Percentiles rank a stretch among this genome's conserved stretches.
phyloP scores from a whole-genome alignment of 2,797 vertebrate species.

The Crenuchus spilurus region DNA sequence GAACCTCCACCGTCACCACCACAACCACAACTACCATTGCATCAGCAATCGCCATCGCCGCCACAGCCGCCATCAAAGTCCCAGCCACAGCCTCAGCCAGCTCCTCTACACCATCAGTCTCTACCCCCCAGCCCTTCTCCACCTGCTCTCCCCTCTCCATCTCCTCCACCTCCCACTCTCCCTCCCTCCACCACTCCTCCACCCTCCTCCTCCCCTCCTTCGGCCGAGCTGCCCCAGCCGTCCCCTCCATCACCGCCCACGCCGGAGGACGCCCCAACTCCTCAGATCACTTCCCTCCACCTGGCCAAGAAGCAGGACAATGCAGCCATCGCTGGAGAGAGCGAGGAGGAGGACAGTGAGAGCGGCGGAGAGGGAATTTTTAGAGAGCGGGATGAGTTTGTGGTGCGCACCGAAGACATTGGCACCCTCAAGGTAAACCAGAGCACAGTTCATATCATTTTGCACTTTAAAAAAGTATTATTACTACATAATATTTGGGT shows the following conservation, averaged over 20 bases:
- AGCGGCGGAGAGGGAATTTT: slow-evolving; percentile 90
- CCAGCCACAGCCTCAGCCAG: slow-evolving; percentile 37
- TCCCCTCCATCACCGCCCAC: slow-evolving; percentile 79
- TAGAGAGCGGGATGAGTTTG: slow-evolving; percentile 89
- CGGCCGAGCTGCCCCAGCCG: slow-evolving; percentile 59
- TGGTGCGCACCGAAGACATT: slow-evolving; percentile 88
- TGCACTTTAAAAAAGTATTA: not conserved
- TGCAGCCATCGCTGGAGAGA: slow-evolving; percentile 87
- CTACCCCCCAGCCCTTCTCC: slow-evolving; percentile 64
- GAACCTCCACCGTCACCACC: slow-evolving; percentile 8
- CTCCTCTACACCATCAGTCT: slow-evolving; percentile 61
- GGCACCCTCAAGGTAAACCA: slow-evolving; percentile 84
- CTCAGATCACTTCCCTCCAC: slow-evolving; percentile 84
- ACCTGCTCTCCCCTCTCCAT: slow-evolving; percentile 58
- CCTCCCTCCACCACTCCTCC: slow-evolving; percentile 69
- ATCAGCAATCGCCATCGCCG: not conserved
- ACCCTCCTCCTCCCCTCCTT: slow-evolving; percentile 60
- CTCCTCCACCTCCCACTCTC: slow-evolving; percentile 72
- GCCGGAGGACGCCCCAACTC: slow-evolving; percentile 78
- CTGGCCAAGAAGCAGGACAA: slow-evolving; percentile 89
- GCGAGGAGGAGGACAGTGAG: slow-evolving; percentile 88
- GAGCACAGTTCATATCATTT: not conserved
- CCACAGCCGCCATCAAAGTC: not conserved
- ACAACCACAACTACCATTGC: not conserved
- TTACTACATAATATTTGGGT: no score